Evolutionary conservation across 2,113 vertebrate genomes (phyloP), one percentile per base, ranked within the genome.

Genomic region (Clupea harengus): DNA sequence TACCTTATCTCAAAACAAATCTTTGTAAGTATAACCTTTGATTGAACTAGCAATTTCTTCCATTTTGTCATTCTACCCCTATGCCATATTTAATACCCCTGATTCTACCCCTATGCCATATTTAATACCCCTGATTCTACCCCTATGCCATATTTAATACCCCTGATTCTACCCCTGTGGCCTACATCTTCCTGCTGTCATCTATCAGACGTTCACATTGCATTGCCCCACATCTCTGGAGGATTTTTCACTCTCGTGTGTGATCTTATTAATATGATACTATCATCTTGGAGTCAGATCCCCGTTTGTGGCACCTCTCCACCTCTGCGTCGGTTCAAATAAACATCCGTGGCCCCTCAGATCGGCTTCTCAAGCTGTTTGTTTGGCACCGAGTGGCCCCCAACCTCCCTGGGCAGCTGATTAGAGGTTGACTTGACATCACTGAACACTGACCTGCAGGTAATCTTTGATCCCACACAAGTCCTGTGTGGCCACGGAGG

Each of bases 191-290:
- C 15, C 9, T 13, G 17, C 11, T 2, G 7, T 25, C 64, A 25
- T 67, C 64, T 25, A 67, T 78, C 28, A 78, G 28, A 78, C 32
- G 39, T 78, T 78, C 72, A 13, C 72, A 78, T 78, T 11, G 39
- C 72, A 78, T 17, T 78, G 72, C 32, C 17, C 15, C 25, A 39
- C 28, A 13, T 32, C 72, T 44, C 25, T 5, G 32, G 32, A 72
- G 64, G 3, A 5, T 78, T 32, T 32, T 75, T 78, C 25, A 10
- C 64, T 78, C 32, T 39, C 2, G 72, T 78, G 32, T 78, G 72
- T 44, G 72, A 78, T 78, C 72, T 78, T 78, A 78, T 78, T 78
- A 78, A 78, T 15, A 78, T 78, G 28, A 15, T 78, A 39, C 28
- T 72, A 72, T 72, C 25, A 78, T 78, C 10, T 78, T 32, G 28